phyloP scores from a whole-genome alignment of 1,140 invertebrate genomes.

The Lamellibrachia luymesi region DNA sequence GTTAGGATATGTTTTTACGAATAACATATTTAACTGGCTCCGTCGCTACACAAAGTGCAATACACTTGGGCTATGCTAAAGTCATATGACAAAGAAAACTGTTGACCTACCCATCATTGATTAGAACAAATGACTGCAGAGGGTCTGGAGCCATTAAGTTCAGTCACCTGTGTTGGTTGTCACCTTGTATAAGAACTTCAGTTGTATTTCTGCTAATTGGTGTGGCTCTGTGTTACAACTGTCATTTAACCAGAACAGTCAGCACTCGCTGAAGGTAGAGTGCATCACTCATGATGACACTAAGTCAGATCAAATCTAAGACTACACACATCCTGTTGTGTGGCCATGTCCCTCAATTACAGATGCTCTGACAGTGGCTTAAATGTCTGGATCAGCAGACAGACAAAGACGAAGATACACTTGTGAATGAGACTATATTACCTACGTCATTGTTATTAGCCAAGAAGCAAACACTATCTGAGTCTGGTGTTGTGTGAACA shows the following conservation, averaged over 20 bases:
- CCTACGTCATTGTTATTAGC: neutral
- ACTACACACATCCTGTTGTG: neutral
- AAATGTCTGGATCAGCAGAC: neutral
- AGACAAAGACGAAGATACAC: neutral
- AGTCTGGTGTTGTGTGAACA: neutral
- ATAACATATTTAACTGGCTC: too few relatives aligned
- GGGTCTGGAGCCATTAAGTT: neutral
- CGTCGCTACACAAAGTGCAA: too few relatives aligned
- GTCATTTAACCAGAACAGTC: neutral
- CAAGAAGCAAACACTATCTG: neutral
- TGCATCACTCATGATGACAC: neutral
- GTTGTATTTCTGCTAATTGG: neutral
- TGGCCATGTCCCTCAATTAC: neutral
- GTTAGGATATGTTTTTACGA: too few relatives aligned
- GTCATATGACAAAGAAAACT: too few relatives aligned
- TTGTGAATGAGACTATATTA: neutral
- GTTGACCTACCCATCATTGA: too few relatives aligned
- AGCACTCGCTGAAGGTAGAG: neutral
- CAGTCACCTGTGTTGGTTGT: neutral
- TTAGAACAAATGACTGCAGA: neutral
- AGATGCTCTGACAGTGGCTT: neutral
- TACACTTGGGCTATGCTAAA: too few relatives aligned
- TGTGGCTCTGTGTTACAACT: neutral
- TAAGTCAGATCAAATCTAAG: neutral
- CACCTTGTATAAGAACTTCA: neutral